Conservation (phyloP, 2,888 invertebrate species). For the Melinaea menophilus region DNA sequence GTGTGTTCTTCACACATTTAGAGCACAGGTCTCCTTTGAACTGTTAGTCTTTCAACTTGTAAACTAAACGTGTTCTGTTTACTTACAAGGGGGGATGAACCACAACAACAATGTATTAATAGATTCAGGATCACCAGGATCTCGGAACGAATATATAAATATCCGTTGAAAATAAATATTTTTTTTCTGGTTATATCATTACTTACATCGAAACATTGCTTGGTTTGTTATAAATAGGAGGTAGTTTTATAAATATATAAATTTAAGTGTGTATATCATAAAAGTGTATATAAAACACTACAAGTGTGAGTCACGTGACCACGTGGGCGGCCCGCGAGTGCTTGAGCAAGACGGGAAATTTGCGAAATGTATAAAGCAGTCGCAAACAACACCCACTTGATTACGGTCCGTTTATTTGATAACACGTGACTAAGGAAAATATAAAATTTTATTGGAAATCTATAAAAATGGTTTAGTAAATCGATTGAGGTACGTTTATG, state of each 20-base stretch:
- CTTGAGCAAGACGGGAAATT: slow-evolving; percentile 36
- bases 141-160: too few relatives aligned
- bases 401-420: not conserved
- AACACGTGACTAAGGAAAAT: slow-evolving; percentile 3
- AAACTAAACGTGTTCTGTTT: slow-evolving; percentile 5
- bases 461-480: too few relatives aligned
- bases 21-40: not conserved
- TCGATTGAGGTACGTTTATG: too few relatives aligned
- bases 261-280: too few relatives aligned
- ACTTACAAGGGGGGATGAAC: not conserved
- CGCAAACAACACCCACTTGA: slow-evolving; percentile 17
- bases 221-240: too few relatives aligned
- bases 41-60: slow-evolving; percentile 10
- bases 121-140: not conserved
- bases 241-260: too few relatives aligned
- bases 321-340: slow-evolving; percentile 43
- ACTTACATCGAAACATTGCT: too few relatives aligned
- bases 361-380: slow-evolving; percentile 33
- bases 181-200: too few relatives aligned
- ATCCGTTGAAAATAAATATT: too few relatives aligned
- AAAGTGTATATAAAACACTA: not conserved
- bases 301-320: slow-evolving; percentile 24
- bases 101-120: slow-evolving; percentile 7
- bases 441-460: not conserved
- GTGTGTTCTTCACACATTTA: too few relatives aligned